Evolutionary conservation across 2,113 vertebrate species (phyloP), one percentile per base, ranked within the genome.

Genomic region (Apus apus): DNA sequence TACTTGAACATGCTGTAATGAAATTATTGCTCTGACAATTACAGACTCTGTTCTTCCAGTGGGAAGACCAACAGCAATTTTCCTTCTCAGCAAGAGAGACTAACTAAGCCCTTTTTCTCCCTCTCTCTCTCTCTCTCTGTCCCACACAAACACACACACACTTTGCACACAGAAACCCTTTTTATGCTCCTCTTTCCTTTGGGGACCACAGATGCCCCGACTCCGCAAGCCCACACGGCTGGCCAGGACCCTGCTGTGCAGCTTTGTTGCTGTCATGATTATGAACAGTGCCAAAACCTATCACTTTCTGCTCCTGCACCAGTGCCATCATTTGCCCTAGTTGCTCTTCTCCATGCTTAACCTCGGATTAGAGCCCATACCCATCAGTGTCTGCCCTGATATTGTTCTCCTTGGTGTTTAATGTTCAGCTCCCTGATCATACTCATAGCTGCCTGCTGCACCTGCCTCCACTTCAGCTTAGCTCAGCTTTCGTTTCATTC

Each of bases 241-340:
- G 53, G 21, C 15, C 60, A 80, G 60, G 23, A 70, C 17, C 23
- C 1, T 2, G 27, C 23, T 76, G 57, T 56, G 56, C 15, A 56
- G 34, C 32, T 64, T 83, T 2, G 0, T 48, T 32, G 15, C 25
- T 34, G 6, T 9, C 46, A 34, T 1, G 0, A 32, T 77, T 53
- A 62, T 23, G 25, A 77, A 51, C 48, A 7, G 2, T 7, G 15
- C 68, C 45, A 90, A 88, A 89, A 76, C 21, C 26, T 46, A 65
- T 17, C 6, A 1, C 30, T 53, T 57, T 79, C 23, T 67, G 34
- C 29, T 74, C 15, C 60, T 74, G 26, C 15, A 43, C 38, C 29
- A 46, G 51, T 15, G 58, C 15, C 30, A 9, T 32, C 32, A 11
- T 62, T 58, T 77, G 9, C 51, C 83, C 8, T 64, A 38, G 46